Conservation (phyloP, 2,113 vertebrate species). For the Hemichromis elongatus region DNA sequence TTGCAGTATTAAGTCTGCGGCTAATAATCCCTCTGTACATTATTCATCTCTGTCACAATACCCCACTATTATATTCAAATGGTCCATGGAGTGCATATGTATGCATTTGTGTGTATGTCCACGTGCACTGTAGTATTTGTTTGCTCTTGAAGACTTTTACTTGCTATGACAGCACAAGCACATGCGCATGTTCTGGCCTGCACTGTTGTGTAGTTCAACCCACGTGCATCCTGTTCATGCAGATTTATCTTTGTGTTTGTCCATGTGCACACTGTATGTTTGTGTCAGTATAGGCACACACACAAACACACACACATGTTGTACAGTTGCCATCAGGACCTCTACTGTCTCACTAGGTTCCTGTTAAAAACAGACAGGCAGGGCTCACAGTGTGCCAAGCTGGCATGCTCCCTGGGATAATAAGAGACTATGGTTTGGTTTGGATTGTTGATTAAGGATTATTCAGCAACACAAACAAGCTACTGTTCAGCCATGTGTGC, state of each 20-base stretch:
- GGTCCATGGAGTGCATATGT: conserved; percentile 45
- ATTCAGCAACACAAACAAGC: conserved; percentile 71
- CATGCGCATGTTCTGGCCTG: background rate
- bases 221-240: background rate
- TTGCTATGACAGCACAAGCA: conserved; percentile 10
- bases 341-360: conserved; percentile 33
- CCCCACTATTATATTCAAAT: conserved; percentile 62
- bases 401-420: conserved; percentile 58
- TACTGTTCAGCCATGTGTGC: conserved; percentile 62
- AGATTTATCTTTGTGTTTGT: background rate
- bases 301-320: background rate
- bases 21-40: conserved; percentile 36
- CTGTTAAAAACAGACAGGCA: conserved; percentile 49
- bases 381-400: conserved; percentile 40
- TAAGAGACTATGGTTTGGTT: conserved; percentile 58
- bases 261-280: background rate
- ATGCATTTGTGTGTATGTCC: background rate
- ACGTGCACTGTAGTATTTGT: conserved; percentile 9
- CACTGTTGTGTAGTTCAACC: background rate
- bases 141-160: conserved; percentile 2
- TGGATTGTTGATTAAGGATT: conserved; percentile 72
- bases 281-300: background rate
- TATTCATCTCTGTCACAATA: conserved; percentile 52
- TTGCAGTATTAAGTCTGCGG: background rate
- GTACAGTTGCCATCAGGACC: background rate